Conservation (phyloP, 2,113 vertebrate genomes). For the Andinoacara biseriatus region DNA sequence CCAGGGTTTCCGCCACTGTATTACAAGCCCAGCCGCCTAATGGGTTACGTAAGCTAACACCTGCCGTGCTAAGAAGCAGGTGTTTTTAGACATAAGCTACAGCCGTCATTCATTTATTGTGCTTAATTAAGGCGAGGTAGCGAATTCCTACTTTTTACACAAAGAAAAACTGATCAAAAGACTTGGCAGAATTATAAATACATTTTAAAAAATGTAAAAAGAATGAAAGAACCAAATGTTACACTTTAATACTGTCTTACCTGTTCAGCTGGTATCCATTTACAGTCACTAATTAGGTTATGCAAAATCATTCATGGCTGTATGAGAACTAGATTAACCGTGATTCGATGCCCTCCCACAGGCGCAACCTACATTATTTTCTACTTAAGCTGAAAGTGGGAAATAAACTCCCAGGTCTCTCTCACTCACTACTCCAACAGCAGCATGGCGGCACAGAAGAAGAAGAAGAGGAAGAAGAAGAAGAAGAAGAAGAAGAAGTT, state of each 20-base stretch:
- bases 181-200: not conserved
- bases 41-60: not conserved
- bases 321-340: constrained; percentile 5
- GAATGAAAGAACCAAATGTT: not conserved
- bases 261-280: constrained; percentile 9
- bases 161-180: not conserved
- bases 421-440: not conserved
- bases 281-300: constrained; percentile 8
- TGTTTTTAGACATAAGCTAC: not conserved
- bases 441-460: not conserved
- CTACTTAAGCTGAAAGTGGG: not conserved
- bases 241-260: not conserved
- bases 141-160: not conserved
- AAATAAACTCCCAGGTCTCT: not conserved
- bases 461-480: not conserved
- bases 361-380: constrained; percentile 13
- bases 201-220: not conserved
- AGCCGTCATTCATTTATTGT: not conserved
- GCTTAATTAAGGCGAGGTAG: not conserved
- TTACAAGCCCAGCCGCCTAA: not conserved
- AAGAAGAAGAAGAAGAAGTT: not conserved
- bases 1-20: not conserved
- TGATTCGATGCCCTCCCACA: not conserved
- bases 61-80: not conserved
- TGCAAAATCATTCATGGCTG: constrained; percentile 11